Evolutionary conservation across 2,888 invertebrate genomes (phyloP), one percentile per base, ranked within the genome.

Genomic region (Mactromeris polynyma): DNA sequence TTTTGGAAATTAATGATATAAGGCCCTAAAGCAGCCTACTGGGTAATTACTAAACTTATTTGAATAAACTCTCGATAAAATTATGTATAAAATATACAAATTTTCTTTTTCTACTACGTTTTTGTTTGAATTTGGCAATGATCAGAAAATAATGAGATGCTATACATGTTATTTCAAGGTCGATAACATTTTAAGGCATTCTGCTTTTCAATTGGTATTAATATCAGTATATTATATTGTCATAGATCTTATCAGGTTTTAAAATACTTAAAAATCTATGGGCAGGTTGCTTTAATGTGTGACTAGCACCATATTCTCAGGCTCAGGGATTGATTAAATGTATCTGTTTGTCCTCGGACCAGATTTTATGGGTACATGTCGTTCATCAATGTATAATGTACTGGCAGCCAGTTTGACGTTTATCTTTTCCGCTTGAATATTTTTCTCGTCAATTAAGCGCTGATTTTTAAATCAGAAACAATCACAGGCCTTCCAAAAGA

Each of bases 261-360:
- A 58, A n/a, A 7, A 26, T 64, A 26, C 58, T 26, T 3, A 9
- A 64, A 0, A 64, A 6, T 64, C 7, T 64, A 64, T 64, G 58
- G 26, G 58, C 58, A 64, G 58, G 26, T n/a, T 64, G 58, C 58
- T 64, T 64, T 64, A 64, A 64, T n/a, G 58, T 26, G 58, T 64
- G 58, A 64, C 58, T 64, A 64, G 58, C 58, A 64, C 58, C 7
- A 26, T n/a, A 64, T n/a, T n/a, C 58, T 64, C 58, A 64, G 6
- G 58, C 2, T n/a, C 26, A 26, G 58, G 58, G 58, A 64, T 64
- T 64, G 58, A 64, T 64, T 64, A 26, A 26, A 64, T 64, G 58
- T 64, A 64, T 64, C 58, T 64, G 58, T 64, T 64, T n/a, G 58
- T 64, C 58, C 3, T 64, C 58, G 26, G 58, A n/a, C 26, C n/a